These are phyloP conservation scores for Pseudocheirus occidentalis DNA, from an alignment of 2,797 vertebrate genomes.

Conservation along the genomic window DNA sequence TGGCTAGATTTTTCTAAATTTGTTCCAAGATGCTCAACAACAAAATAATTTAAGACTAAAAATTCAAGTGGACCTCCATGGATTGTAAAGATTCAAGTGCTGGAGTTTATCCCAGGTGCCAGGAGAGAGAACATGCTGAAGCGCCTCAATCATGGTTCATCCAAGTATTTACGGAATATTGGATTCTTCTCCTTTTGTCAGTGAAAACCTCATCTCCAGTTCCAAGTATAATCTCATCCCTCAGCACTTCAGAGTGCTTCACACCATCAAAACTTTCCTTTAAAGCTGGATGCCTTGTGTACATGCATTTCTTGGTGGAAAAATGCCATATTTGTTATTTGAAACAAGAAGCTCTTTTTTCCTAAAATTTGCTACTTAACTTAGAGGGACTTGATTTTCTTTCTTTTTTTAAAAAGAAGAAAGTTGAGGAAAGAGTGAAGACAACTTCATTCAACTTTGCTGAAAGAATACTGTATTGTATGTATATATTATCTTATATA, in stretches of 20 bases:
- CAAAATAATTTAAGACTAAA: conserved; percentile 41
- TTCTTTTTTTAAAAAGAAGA: conserved; percentile 25
- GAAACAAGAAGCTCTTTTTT: not conserved
- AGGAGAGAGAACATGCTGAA: not conserved
- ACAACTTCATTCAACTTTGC: conserved; percentile 3
- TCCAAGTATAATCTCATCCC: not conserved
- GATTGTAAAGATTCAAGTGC: conserved; percentile 4
- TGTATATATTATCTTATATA: not conserved
- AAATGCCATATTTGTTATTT: conserved; percentile 12
- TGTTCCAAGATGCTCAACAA: not conserved
- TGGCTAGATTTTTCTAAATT: conserved; percentile 2
- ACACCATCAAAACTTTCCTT: not conserved
- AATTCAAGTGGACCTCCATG: conserved; percentile 10
- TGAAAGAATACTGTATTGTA: not conserved
- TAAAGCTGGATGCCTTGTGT: not conserved
- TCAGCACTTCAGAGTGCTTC: not conserved
- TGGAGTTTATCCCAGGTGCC: not conserved
- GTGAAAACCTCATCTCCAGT: conserved; percentile 20
- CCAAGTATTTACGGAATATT: not conserved
- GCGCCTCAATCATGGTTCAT: not conserved
- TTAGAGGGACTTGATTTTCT: not conserved
- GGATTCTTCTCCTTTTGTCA: not conserved
- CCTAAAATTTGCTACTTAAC: conserved; percentile 2
- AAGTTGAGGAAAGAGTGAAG: conserved; percentile 16
- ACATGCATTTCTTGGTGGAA: conserved; percentile 27